Conservation (phyloP, 2,888 invertebrate species). For the Mythimna impura region DNA sequence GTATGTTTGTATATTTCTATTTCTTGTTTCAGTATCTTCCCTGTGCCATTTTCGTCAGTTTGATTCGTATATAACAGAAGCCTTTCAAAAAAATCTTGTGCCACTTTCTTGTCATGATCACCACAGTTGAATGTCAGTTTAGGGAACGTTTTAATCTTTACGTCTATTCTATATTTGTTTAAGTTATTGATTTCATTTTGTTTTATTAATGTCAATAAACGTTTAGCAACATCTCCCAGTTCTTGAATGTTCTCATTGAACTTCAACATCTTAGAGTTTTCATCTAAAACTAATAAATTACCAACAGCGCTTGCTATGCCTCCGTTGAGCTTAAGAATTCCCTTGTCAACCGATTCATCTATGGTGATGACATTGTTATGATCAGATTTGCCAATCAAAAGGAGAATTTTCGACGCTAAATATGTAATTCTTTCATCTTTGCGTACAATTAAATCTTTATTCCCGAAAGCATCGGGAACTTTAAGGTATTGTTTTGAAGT, state of each 20-base stretch:
- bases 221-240: slow-evolving; percentile 9
- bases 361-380: slow-evolving; percentile 9
- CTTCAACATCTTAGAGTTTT: slow-evolving; percentile 7
- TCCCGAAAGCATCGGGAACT: slow-evolving; percentile 1
- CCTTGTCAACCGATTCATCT: slow-evolving; percentile 2
- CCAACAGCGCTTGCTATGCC: slow-evolving; percentile 6
- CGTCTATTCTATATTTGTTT: neutral
- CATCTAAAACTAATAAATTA: slow-evolving; percentile 7
- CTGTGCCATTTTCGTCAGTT: slow-evolving; percentile 6
- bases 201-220: neutral
- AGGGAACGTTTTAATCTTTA: slow-evolving; percentile 8
- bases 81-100: slow-evolving; percentile 1
- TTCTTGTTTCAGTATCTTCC: slow-evolving; percentile 3
- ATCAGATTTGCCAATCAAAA: neutral
- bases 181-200: neutral
- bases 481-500: slow-evolving; percentile 3
- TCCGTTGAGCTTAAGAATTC: slow-evolving; percentile 2
- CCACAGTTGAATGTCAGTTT: slow-evolving; percentile 6
- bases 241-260: slow-evolving; percentile 8
- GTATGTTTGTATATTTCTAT: neutral
- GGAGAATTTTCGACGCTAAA: neutral
- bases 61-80: slow-evolving; percentile 6
- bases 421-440: slow-evolving; percentile 4
- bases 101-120: slow-evolving; percentile 3
- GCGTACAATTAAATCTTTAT: slow-evolving; percentile 3